Percentiles rank a stretch among this genome's conserved stretches.
Conservation (phyloP, 2,113 vertebrate species). For the Elaphurus davidianus region DNA sequence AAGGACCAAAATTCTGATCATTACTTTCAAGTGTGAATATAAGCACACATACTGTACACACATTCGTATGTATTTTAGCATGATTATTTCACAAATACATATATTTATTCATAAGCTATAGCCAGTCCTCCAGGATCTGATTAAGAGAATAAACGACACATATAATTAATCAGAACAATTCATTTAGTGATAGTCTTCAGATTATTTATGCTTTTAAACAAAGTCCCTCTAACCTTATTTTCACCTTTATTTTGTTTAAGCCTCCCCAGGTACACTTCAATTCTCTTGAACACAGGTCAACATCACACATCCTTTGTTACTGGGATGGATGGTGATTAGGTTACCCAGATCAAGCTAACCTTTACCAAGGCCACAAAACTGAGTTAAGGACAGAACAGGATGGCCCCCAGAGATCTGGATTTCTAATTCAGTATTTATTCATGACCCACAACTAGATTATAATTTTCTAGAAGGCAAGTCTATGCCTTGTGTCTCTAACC, state of each 20-base stretch:
- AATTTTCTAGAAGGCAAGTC: background rate
- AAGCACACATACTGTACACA: background rate
- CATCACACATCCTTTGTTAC: background rate
- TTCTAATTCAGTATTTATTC: background rate
- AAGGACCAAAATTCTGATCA: background rate
- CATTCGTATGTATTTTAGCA: background rate
- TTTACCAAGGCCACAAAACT: background rate
- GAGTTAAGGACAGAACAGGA: background rate
- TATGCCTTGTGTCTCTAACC: background rate
- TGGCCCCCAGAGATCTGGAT: background rate
- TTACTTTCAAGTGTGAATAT: background rate
- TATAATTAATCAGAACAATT: background rate
- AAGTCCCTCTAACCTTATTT: background rate
- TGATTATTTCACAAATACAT: background rate
- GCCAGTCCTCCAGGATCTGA: background rate
- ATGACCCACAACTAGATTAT: background rate
- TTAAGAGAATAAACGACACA: background rate
- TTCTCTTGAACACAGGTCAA: background rate
- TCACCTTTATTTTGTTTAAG: slow-evolving; percentile 11
- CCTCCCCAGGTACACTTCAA: background rate
- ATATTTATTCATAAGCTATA: background rate
- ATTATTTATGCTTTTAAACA: background rate
- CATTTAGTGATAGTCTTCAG: background rate
- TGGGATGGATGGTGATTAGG: background rate
- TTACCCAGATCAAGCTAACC: background rate